Percentiles rank a stretch among this genome's conserved stretches.
Evolutionary conservation across 30 jellyfish, hydroid and myxozoan species (phyloP).

Genomic region (Haliclystus octoradiatus): DNA sequence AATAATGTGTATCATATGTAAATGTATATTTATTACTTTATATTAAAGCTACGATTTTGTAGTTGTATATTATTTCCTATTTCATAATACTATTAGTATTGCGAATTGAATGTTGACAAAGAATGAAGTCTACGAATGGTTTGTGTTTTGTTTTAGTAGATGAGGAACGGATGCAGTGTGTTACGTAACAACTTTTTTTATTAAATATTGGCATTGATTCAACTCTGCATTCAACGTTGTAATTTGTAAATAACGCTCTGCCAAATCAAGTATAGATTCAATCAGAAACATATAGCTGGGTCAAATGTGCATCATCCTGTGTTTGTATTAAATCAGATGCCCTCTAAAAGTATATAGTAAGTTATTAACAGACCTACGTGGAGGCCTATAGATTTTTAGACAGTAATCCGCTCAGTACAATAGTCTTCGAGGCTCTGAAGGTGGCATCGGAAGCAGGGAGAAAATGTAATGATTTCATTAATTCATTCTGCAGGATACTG

Average conservation of each 20-base stretch:
- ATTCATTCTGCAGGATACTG: no score
- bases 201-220: neutral
- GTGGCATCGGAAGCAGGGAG: no score
- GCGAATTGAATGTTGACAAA: neutral
- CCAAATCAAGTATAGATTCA: neutral
- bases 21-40: neutral
- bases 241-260: neutral
- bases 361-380: no score
- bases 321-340: no score
- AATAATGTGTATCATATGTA: neutral
- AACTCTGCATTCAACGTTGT: neutral
- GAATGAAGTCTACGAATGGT: neutral
- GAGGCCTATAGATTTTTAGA: no score
- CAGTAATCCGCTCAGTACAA: no score
- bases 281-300: neutral
- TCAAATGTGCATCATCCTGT: slow-evolving; percentile 4
- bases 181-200: neutral
- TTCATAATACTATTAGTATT: neutral
- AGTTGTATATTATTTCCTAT: neutral
- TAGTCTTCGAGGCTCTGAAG: no score
- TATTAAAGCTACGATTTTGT: neutral
- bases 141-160: slow-evolving; percentile 7
- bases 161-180: slow-evolving; percentile 12
- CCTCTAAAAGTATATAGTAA: no score
- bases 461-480: no score